Base-by-base conservation (phyloP, 2,113 vertebrate genomes). In the Mirounga angustirostris region DNA sequence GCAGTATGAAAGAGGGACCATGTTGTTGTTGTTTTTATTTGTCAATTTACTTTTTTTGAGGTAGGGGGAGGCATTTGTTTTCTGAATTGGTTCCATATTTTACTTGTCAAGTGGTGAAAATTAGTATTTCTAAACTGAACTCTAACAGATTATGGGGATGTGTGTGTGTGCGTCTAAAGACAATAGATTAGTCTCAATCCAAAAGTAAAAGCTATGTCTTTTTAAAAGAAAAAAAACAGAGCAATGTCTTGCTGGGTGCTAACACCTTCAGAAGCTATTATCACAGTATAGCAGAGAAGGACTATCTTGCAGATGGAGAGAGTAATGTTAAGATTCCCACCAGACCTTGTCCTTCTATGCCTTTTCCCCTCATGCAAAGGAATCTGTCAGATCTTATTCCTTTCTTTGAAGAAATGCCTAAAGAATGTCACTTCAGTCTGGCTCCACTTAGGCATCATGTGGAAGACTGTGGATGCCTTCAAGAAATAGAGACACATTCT, bases 381-480 rank as follows among this genome's bases (percentile, higher is more conserved):
- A 97, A 96, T 94, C 97, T 98, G 97, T 98, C 98, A 98, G 91
- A 84, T 98, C 67, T 93, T 95, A 97, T 92, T 81, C 97, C 95
- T 97, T 74, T 96, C 89, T 97, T 98, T 97, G 97, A 98, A 97
- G 81, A 98, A 93, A 74, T 97, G 89, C 96, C 94, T 93, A 96
- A 98, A 98, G 93, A 97, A 91, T 96, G 88, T 97, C 89, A 98
- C 78, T 97, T 82, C 96, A 74, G 76, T 96, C 97, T 98, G 94
- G 91, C 96, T 97, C 83, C 26, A 43, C 54, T 88, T 98, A 96
- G 78, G 96, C 59, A 56, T 90, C 96, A 71, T 89, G 91, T 71
- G 46, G 83, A 97, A 97, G 86, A 88, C 78, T 91, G 74, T 97
- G 61, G 84, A 97, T 98, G 91, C 91, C 97, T 98, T 96, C 95